phyloP scores from a whole-genome alignment of 1,140 invertebrate genomes.

The Camponotus vicinus region DNA sequence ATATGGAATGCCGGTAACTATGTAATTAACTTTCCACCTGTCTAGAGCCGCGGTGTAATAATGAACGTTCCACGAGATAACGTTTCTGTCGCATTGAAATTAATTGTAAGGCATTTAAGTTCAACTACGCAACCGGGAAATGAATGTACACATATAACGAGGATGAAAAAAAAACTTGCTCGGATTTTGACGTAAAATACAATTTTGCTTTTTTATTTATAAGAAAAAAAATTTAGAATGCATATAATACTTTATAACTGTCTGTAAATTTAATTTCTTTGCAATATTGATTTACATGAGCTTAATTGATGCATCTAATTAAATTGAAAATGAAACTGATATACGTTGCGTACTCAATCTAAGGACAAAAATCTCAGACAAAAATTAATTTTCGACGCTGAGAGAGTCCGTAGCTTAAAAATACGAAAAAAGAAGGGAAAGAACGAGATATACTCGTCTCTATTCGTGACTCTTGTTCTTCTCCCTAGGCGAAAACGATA shows the following conservation, averaged over 20 bases:
- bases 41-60: constrained; percentile 26
- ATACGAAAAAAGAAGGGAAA: constrained; percentile 20
- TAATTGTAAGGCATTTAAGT: constrained; percentile 54
- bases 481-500: constrained; percentile 19
- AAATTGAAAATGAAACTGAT: neutral
- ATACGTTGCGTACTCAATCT: neutral
- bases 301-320: neutral
- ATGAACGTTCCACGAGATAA: constrained; percentile 44
- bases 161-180: neutral
- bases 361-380: too few species aligned
- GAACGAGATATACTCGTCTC: neutral
- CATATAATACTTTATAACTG: constrained; percentile 4
- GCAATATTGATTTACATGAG: neutral
- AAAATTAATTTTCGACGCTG: constrained; percentile 57
- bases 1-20: constrained; percentile 62
- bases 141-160: neutral
- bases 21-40: constrained; percentile 56
- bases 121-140: neutral
- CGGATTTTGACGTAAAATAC: neutral
- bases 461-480: neutral
- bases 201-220: neutral
- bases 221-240: constrained; percentile 10
- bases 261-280: neutral
- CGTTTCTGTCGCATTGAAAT: constrained; percentile 23
- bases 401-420: neutral